Conservation (phyloP, 2,797 vertebrate species). For the Buceros bicornis region DNA sequence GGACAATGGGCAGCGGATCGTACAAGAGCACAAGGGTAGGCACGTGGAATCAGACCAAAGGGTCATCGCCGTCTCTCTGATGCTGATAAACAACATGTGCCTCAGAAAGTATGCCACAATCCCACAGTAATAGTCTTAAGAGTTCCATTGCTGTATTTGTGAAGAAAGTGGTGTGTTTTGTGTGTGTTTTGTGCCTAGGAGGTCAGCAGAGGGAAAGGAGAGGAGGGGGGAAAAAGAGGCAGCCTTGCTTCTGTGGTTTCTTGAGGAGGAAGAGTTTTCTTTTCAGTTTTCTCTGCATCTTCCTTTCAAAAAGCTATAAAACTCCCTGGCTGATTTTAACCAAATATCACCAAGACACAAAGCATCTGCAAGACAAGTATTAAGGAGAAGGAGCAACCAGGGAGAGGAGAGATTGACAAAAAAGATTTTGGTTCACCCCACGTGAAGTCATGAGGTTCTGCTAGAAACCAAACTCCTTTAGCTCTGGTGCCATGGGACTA, state of each 20-base stretch:
- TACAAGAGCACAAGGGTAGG: neutral
- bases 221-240: neutral
- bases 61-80: neutral
- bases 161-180: too few relatives aligned
- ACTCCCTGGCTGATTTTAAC: neutral
- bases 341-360: neutral
- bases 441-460: fast-evolving
- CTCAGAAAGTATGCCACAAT: neutral
- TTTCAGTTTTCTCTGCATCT: neutral
- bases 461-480: neutral
- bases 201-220: neutral
- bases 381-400: neutral
- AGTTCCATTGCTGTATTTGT: neutral
- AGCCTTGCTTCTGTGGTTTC: neutral
- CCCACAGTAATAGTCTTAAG: neutral
- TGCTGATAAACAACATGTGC: neutral
- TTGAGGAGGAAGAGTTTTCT: neutral
- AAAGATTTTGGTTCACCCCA: neutral
- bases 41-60: neutral
- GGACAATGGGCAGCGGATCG: fast-evolving
- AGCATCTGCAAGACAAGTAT: neutral
- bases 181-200: neutral
- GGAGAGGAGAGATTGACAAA: neutral
- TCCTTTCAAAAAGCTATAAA: neutral
- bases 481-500: neutral